Evolutionary conservation across 1,140 invertebrate species (phyloP).

Genomic region (Epicauta chinensis): DNA sequence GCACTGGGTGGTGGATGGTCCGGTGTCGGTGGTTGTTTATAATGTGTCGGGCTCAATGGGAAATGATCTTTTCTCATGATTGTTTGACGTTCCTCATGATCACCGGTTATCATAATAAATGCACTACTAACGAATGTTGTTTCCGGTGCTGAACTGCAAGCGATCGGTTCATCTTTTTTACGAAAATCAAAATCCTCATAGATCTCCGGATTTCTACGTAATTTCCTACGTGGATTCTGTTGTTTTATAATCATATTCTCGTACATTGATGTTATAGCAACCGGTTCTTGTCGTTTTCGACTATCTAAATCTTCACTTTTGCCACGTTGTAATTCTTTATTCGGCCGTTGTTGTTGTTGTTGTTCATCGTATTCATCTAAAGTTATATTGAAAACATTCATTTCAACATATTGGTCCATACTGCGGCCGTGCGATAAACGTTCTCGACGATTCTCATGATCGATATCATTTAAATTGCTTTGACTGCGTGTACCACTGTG

Average conservation of each 20-base stretch:
- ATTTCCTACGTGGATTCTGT: slow-evolving; percentile 64
- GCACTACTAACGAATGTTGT: slow-evolving; percentile 52
- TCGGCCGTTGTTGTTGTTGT: slow-evolving; percentile 6
- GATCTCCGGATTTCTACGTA: slow-evolving; percentile 54
- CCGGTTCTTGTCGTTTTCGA: slow-evolving; percentile 50
- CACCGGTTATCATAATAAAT: slow-evolving; percentile 46
- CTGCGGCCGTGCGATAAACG: slow-evolving; percentile 60
- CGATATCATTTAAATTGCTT: slow-evolving; percentile 60
- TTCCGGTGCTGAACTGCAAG: slow-evolving; percentile 39
- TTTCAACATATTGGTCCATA: slow-evolving; percentile 70
- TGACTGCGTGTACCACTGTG: slow-evolving; percentile 51
- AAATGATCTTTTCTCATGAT: slow-evolving; percentile 40
- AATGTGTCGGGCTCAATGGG: slow-evolving; percentile 76
- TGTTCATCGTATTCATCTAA: slow-evolving; percentile 39
- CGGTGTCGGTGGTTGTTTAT: slow-evolving; percentile 86
- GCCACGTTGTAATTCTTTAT: slow-evolving; percentile 41
- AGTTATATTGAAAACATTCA: slow-evolving; percentile 54
- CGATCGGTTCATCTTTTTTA: slow-evolving; percentile 38
- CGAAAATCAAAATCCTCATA: slow-evolving; percentile 56
- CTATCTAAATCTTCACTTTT: slow-evolving; percentile 50
- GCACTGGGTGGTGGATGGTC: slow-evolving; percentile 93
- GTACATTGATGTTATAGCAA: slow-evolving; percentile 65
- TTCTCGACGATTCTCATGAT: slow-evolving; percentile 44
- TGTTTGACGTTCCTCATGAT: slow-evolving; percentile 18
- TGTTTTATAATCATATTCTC: slow-evolving; percentile 65